Percentiles rank a stretch among this genome's conserved stretches.
Evolutionary conservation across 1,140 invertebrate species (phyloP).

Genomic region (Akabosia matsudoensis): DNA sequence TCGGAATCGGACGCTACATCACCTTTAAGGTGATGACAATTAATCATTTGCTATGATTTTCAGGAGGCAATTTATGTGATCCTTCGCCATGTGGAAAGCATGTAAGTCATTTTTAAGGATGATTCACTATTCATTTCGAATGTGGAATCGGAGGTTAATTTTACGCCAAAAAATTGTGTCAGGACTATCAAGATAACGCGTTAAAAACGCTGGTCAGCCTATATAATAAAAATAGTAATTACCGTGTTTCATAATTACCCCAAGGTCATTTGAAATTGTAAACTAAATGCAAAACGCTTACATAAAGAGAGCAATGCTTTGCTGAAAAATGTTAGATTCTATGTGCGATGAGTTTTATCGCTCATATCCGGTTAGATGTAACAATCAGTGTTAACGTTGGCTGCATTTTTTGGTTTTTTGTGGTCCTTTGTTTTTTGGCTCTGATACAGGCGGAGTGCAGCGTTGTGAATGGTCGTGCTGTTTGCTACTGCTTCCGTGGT

Average conservation of each 20-base stretch:
- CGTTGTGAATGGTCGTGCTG: neutral
- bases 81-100: constrained; percentile 11
- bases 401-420: too few species aligned
- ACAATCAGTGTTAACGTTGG: too few species aligned
- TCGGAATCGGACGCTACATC: neutral
- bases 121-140: too few species aligned
- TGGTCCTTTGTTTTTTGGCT: too few species aligned
- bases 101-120: too few species aligned
- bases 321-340: too few species aligned
- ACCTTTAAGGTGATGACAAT: neutral
- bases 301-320: too few species aligned
- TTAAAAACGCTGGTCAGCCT: neutral
- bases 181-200: constrained; percentile 9
- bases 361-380: neutral
- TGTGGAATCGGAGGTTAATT: neutral
- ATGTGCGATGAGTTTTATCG: too few species aligned
- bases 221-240: neutral
- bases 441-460: constrained; percentile 15
- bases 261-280: too few species aligned
- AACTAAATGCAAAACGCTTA: too few species aligned
- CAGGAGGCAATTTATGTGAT: constrained; percentile 1
- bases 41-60: neutral
- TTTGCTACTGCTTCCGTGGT: constrained; percentile 21
- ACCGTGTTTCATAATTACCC: neutral
- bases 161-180: neutral